phyloP scores from a whole-genome alignment of 2,113 vertebrate species.

The Rhea pennata region DNA sequence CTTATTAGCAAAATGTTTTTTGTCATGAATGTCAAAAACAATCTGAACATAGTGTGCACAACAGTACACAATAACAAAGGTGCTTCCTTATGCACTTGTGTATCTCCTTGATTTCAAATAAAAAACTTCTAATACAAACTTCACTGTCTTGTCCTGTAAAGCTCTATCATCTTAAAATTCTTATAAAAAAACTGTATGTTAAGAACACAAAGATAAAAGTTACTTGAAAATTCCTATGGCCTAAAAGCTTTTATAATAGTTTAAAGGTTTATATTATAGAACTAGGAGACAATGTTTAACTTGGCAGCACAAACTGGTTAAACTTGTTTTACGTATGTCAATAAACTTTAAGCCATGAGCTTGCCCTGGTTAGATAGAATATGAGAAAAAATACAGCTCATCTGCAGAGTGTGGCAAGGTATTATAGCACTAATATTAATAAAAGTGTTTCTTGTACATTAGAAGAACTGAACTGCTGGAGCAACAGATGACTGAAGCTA shows the following conservation, averaged over 20 bases:
- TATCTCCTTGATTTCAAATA: slow-evolving; percentile 6
- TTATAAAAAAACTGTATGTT: background rate
- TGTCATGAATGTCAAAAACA: background rate
- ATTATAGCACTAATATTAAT: background rate
- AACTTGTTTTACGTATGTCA: slow-evolving; percentile 39
- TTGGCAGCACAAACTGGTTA: slow-evolving; percentile 49
- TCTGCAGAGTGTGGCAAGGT: background rate
- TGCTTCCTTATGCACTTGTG: background rate
- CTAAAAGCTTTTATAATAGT: slow-evolving; percentile 10
- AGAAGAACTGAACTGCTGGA: background rate
- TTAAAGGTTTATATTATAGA: background rate
- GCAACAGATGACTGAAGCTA: background rate
- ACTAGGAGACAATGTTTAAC: slow-evolving; percentile 26
- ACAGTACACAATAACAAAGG: background rate
- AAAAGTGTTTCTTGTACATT: background rate
- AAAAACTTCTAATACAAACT: background rate
- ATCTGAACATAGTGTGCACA: no score
- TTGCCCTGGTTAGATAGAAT: background rate
- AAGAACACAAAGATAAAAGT: background rate
- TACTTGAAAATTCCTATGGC: background rate
- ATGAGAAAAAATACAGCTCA: background rate
- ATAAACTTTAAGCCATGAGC: background rate
- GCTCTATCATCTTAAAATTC: background rate
- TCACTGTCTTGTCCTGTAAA: background rate
- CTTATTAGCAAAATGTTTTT: background rate